Conservation (phyloP, 2,113 vertebrate genomes). For the Aplodontia rufa region DNA sequence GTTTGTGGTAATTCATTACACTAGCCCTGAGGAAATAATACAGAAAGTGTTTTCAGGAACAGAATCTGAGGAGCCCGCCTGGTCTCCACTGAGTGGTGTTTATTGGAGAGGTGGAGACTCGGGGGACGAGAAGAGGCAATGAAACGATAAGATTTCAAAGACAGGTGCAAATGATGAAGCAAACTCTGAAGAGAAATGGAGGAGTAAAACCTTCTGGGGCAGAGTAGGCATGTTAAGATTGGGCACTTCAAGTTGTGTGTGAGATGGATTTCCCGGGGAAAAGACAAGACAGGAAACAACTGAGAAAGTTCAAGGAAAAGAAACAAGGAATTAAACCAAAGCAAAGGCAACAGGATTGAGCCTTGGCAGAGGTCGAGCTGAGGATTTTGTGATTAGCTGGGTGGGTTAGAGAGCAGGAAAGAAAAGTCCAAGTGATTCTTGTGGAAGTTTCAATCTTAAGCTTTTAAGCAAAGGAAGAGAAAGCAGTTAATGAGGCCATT, state of each 20-base stretch:
- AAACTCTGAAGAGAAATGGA: neutral
- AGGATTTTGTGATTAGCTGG: neutral
- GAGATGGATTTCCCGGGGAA: neutral
- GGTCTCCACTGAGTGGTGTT: neutral
- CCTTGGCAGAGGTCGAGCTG: neutral
- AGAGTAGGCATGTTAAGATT: neutral
- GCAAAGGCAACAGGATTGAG: neutral
- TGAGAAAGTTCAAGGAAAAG: neutral
- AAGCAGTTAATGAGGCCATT: neutral
- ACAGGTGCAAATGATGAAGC: neutral
- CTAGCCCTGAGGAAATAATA: neutral
- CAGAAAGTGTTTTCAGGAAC: neutral
- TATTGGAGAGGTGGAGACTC: neutral
- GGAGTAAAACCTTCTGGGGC: neutral
- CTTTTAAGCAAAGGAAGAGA: constrained; percentile 2
- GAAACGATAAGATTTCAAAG: neutral
- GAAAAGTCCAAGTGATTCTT: neutral
- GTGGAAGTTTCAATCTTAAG: neutral
- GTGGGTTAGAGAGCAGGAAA: neutral
- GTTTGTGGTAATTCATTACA: neutral
- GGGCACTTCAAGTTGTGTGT: neutral
- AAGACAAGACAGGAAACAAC: neutral
- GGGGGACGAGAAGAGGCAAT: neutral
- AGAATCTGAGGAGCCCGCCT: neutral
- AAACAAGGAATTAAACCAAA: neutral